These are phyloP conservation scores for Montipora foliosa DNA, from an alignment of 64 coral and sea anemone genomes.

Conservation along the genomic window DNA sequence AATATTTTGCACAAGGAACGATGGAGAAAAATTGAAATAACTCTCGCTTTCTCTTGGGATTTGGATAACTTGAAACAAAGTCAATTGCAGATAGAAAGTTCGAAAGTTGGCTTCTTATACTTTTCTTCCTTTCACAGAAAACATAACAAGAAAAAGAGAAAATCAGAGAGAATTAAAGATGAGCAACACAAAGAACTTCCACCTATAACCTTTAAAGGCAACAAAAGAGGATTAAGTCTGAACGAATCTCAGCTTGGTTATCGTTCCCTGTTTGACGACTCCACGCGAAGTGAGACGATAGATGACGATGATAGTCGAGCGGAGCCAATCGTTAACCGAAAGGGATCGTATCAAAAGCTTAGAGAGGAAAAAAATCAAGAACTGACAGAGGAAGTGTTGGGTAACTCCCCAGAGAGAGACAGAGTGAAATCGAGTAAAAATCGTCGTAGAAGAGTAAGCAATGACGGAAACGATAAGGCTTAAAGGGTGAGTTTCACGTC, in stretches of 20 bases:
- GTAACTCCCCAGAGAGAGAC: slow-evolving; percentile 23
- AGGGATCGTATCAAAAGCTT: slow-evolving; percentile 18
- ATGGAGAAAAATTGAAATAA: no score
- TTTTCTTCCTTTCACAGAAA: neutral
- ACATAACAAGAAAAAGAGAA: slow-evolving; percentile 26
- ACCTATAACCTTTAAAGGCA: slow-evolving; percentile 40
- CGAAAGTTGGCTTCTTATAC: neutral
- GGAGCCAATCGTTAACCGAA: neutral
- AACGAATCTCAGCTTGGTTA: neutral
- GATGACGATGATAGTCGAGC: neutral
- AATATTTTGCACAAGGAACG: no score
- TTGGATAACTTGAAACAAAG: no score
- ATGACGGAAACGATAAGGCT: neutral
- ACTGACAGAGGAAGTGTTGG: slow-evolving; percentile 64
- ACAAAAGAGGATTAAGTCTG: slow-evolving; percentile 11
- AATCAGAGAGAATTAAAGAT: neutral
- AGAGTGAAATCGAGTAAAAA: slow-evolving; percentile 36
- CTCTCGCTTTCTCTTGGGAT: no score
- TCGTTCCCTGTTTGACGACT: neutral
- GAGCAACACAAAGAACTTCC: slow-evolving; percentile 21
- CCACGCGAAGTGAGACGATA: neutral
- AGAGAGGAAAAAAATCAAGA: slow-evolving; percentile 8
- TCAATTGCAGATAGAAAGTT: neutral
- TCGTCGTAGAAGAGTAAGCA: neutral
- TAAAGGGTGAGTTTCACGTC: neutral